phyloP scores from a whole-genome alignment of 2,888 invertebrate species.

The Sinodicranocentrus sp. region DNA sequence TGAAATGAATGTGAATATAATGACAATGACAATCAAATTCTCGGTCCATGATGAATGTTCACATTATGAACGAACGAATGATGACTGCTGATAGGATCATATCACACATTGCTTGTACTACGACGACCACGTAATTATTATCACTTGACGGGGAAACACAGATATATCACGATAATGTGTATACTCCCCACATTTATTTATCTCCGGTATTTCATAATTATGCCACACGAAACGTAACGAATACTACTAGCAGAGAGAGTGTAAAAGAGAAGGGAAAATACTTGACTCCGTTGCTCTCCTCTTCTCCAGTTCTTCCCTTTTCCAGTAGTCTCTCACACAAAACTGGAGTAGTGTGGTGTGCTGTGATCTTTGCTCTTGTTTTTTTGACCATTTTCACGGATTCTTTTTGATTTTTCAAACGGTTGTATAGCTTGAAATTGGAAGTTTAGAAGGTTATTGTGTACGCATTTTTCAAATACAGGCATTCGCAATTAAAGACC shows the following conservation, averaged over 20 bases:
- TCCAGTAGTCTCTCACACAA: not conserved
- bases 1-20: not conserved
- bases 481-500: no score
- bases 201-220: slow-evolving; percentile 27
- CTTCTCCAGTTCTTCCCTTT: slow-evolving; percentile 19
- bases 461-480: no score
- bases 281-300: not conserved
- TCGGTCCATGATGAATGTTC: slow-evolving; percentile 29
- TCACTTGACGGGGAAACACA: slow-evolving; percentile 15
- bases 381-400: not conserved
- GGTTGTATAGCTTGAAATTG: no score
- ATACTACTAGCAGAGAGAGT: no score
- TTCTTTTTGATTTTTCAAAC: no score
- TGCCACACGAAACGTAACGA: no score
- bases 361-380: slow-evolving; percentile 11
- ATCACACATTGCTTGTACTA: no score
- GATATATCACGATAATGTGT: not conserved
- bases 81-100: slow-evolving; percentile 39
- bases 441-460: no score
- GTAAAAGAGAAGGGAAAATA: not conserved
- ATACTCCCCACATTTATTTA: not conserved
- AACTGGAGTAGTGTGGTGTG: slow-evolving; percentile 10
- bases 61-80: slow-evolving; percentile 50
- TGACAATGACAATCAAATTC: slow-evolving; percentile 12
- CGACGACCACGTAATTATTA: slow-evolving; percentile 31